Evolutionary conservation across 2,113 vertebrate genomes (phyloP), one percentile per base, ranked within the genome.

Genomic region (Corythaeola cristata): DNA sequence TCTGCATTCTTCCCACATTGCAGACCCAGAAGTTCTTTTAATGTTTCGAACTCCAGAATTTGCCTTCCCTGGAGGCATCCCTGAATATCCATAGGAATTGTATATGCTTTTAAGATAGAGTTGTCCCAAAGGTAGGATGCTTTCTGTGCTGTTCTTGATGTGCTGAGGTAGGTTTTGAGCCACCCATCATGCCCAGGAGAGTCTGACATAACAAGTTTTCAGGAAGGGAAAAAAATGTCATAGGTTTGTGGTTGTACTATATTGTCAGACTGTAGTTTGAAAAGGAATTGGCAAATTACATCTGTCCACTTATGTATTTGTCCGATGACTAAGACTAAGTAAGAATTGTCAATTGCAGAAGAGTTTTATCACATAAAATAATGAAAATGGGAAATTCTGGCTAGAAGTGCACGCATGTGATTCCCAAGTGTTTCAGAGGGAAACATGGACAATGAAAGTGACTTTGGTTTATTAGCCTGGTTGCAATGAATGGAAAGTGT

Each of bases 151-250:
- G 5, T 35, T 68, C 50, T 62, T 37, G 30, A 21, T 84, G 15
- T 60, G 10, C 30, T 84, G 35, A 72, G 30, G n/a, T 72, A 26
- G 37, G 12, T 64, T 93, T 93, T 37, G 69, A 89, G 53, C 44
- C 30, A 28, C 12, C 6, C 8, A 3, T 79, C 30, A 5, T 76
- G 23, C 15, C n/a, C 52, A 45, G 59, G n/a, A 59, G 45, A 71
- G 18, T 47, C 13, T 33, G 50, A 10, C 0, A 37, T 20, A 47
- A 37, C 6, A 20, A n/a, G 26, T 21, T 49, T 72, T 63, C 50
- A 69, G 30, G n/a, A 76, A 37, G 71, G 71, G 16, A 17, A 44
- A 49, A 53, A 67, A 14, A 0, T 1, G 0, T 32, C 4, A 2
- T 5, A 33, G 6, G 11, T 66, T 50, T 35, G 30, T 76, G 24